These are phyloP conservation scores for Sterrhoptilus dennistouni DNA, from an alignment of 2,113 vertebrate genomes.

Conservation along the genomic window DNA sequence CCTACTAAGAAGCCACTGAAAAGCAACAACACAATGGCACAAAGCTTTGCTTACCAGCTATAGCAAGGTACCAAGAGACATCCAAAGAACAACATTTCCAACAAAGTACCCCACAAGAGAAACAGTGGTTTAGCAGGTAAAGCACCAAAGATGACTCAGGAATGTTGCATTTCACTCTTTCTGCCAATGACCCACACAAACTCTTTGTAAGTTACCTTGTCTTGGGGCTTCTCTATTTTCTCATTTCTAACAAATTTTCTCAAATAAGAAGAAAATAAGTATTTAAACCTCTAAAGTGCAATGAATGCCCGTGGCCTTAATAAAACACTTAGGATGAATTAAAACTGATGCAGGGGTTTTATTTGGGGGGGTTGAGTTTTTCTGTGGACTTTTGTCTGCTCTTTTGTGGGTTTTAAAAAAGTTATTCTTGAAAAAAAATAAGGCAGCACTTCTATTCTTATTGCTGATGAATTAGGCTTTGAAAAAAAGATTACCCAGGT, in stretches of 20 bases:
- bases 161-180: not conserved
- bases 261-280: not conserved
- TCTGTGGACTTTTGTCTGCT: not conserved
- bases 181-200: not conserved
- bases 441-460: not conserved
- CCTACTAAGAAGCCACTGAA: not conserved
- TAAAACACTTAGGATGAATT: not conserved
- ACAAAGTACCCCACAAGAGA: not conserved
- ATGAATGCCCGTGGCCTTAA: not conserved
- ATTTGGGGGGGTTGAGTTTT: not conserved
- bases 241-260: not conserved
- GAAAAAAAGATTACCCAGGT: not conserved
- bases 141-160: not conserved
- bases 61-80: not conserved
- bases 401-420: not conserved
- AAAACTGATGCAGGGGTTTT: not conserved
- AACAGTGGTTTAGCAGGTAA: not conserved
- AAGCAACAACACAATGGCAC: not conserved
- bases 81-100: not conserved
- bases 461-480: not conserved
- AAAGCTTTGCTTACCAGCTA: not conserved
- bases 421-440: not conserved
- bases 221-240: not conserved
- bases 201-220: not conserved
- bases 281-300: not conserved